Conservation (phyloP, 1,140 invertebrate genomes). For the Thereuonema tuberculata region DNA sequence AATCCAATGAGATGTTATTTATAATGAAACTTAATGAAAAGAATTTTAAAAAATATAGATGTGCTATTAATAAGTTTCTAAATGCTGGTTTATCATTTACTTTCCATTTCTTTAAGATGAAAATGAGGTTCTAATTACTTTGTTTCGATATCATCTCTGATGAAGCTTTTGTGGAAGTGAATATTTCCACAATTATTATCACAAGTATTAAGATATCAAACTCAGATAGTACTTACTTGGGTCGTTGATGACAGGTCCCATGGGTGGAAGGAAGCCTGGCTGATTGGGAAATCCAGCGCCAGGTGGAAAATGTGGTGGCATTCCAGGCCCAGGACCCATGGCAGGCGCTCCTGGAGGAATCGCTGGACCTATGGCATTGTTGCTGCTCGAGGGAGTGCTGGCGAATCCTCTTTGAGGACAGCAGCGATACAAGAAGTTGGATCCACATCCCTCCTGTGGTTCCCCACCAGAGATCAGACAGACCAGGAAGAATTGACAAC, state of each 20-base stretch:
- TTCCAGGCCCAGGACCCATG: not conserved
- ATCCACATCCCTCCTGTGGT: slow-evolving; percentile 64
- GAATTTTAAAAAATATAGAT: too few relatives aligned
- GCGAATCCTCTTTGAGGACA: slow-evolving; percentile 35
- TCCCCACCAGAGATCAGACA: slow-evolving; percentile 82
- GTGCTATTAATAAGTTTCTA: too few relatives aligned
- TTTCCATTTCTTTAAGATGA: too few relatives aligned
- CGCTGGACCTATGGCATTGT: slow-evolving; percentile 44
- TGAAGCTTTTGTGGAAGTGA: too few relatives aligned
- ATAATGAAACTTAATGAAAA: too few relatives aligned
- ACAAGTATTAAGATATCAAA: too few relatives aligned
- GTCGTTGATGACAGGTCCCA: slow-evolving; percentile 14
- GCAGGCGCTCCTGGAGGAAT: slow-evolving; percentile 36
- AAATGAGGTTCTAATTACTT: too few relatives aligned
- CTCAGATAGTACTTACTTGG: slow-evolving; percentile 60
- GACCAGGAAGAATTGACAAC: slow-evolving; percentile 80
- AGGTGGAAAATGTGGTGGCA: not conserved
- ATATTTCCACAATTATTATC: too few relatives aligned
- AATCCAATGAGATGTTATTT: too few relatives aligned
- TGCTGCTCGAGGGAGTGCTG: slow-evolving; percentile 18
- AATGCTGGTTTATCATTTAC: too few relatives aligned
- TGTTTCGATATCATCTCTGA: too few relatives aligned
- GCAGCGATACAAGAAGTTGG: slow-evolving; percentile 75
- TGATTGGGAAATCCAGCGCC: not conserved
- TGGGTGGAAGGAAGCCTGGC: slow-evolving; percentile 20